These are phyloP conservation scores for Paralvinella palmiformis DNA, from an alignment of 1,140 invertebrate genomes.

Conservation along the genomic window DNA sequence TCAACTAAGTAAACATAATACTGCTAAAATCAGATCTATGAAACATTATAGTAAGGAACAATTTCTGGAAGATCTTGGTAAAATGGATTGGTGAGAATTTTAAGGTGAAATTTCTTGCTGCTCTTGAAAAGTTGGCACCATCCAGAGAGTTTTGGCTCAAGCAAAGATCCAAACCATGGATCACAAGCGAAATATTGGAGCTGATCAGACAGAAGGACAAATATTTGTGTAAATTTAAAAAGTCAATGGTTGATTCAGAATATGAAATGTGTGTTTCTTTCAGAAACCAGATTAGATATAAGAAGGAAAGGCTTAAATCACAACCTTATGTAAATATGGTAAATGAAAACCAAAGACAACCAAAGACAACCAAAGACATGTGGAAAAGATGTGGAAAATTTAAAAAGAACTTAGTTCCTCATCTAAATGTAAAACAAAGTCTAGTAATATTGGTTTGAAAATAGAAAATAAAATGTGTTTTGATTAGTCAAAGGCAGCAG, in stretches of 20 bases:
- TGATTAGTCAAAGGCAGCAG: neutral
- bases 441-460: neutral
- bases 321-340: neutral
- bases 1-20: neutral
- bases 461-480: neutral
- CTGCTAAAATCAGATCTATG: neutral
- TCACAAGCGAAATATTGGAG: neutral
- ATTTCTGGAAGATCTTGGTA: neutral
- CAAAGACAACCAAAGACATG: too few relatives aligned
- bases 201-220: conserved; percentile 2
- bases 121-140: neutral
- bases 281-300: neutral
- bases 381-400: neutral
- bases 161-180: neutral
- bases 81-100: neutral
- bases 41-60: neutral
- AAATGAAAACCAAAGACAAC: neutral
- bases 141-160: neutral
- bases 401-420: neutral
- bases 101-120: neutral
- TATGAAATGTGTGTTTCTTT: neutral
- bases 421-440: neutral
- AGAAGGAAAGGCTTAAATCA: neutral
- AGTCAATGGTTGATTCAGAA: neutral
- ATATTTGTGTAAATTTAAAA: neutral